Conservation (phyloP, 2,888 invertebrate genomes). For the Apamea epomidion region DNA sequence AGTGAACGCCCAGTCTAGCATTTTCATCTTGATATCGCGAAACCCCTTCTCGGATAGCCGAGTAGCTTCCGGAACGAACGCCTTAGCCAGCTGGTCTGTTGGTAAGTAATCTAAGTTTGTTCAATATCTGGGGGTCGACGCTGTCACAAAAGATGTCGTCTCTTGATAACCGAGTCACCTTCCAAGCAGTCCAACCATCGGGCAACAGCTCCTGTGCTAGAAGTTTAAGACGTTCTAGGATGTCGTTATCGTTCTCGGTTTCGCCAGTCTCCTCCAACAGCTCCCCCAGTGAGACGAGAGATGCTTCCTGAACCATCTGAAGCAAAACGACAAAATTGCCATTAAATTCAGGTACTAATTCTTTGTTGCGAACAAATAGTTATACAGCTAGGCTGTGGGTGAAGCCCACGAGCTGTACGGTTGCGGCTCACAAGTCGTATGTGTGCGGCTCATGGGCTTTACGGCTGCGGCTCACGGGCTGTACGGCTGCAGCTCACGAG, state of each 20-base stretch:
- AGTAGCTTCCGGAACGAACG: conserved; percentile 44
- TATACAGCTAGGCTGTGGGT: too few relatives aligned
- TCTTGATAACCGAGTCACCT: conserved; percentile 20
- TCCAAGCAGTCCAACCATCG: conserved; percentile 42
- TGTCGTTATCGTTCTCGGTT: neutral
- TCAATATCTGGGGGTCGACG: conserved; percentile 35
- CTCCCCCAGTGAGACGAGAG: conserved; percentile 20
- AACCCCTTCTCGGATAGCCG: conserved; percentile 46
- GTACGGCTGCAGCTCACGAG: too few relatives aligned
- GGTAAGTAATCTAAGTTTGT: conserved; percentile 48
- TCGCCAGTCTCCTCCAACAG: conserved; percentile 23
- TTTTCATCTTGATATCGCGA: conserved; percentile 27
- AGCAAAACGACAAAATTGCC: conserved; percentile 15
- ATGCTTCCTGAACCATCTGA: conserved; percentile 31
- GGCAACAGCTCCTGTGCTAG: conserved; percentile 29
- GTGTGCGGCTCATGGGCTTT: too few relatives aligned
- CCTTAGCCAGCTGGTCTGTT: conserved; percentile 36
- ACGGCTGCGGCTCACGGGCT: neutral
- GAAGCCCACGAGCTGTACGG: neutral
- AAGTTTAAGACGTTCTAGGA: conserved; percentile 22
- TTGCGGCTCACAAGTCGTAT: conserved; percentile 3
- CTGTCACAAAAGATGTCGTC: conserved; percentile 40
- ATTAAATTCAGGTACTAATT: neutral
- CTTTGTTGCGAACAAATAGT: too few relatives aligned
- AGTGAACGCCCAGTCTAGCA: conserved; percentile 40